phyloP scores from a whole-genome alignment of 2,797 vertebrate species.

The Premnoplex brunnescens region DNA sequence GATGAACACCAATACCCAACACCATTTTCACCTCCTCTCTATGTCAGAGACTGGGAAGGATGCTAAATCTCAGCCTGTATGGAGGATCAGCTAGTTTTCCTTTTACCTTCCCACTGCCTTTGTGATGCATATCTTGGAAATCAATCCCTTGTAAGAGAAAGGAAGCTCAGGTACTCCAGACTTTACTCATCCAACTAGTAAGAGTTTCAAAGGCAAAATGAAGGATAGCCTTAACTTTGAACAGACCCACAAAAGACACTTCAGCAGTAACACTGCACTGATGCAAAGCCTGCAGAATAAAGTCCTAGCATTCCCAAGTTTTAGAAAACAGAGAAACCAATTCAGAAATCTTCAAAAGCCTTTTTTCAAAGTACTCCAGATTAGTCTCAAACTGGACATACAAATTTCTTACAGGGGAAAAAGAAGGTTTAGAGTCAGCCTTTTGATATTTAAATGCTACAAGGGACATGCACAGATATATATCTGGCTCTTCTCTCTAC shows the following conservation, averaged over 20 bases:
- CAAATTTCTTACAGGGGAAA: neutral
- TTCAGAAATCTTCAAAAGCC: neutral
- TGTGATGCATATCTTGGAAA: neutral
- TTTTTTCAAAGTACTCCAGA: neutral
- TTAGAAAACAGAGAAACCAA: neutral
- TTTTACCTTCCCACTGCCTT: neutral
- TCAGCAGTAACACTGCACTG: neutral
- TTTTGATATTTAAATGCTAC: constrained; percentile 8
- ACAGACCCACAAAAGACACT: neutral
- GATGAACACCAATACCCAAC: neutral
- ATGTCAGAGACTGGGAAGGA: neutral
- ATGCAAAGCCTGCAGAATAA: neutral
- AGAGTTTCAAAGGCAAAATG: neutral
- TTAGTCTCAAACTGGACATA: neutral
- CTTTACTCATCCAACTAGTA: neutral
- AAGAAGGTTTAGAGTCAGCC: neutral
- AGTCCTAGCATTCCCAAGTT: neutral
- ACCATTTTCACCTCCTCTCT: neutral
- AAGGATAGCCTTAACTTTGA: neutral
- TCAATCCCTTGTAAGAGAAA: neutral
- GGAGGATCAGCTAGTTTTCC: neutral
- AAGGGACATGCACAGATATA: neutral
- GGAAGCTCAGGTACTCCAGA: neutral
- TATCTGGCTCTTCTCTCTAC: neutral
- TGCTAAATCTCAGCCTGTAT: neutral